Percentiles rank a stretch among this genome's conserved stretches.
Evolutionary conservation across 1,140 invertebrate genomes (phyloP).

Genomic region (Bombus soroeensis): DNA sequence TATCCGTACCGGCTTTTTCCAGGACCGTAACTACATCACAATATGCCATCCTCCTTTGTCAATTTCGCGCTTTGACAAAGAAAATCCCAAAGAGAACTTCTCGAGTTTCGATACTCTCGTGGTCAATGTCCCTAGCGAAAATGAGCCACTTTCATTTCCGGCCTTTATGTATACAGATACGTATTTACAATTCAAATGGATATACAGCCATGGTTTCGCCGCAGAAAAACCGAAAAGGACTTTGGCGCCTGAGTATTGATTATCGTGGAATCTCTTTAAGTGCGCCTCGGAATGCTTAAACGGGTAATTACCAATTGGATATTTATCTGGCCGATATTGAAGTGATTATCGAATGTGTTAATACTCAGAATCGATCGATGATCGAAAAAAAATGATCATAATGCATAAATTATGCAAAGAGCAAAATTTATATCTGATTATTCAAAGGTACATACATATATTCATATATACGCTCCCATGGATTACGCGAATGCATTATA

Average conservation of each 20-base stretch:
- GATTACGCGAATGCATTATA: neutral
- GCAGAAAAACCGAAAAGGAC: neutral
- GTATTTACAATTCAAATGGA: neutral
- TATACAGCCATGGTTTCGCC: neutral
- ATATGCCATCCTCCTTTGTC: neutral
- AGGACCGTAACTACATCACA: neutral
- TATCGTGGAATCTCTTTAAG: constrained; percentile 46
- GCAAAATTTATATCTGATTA: neutral
- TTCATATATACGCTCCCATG: too few relatives aligned
- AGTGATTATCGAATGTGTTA: neutral
- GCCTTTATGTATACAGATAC: neutral
- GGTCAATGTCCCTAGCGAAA: too few relatives aligned
- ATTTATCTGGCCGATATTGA: neutral
- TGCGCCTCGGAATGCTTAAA: neutral
- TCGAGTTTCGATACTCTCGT: neutral
- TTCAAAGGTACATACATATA: neutral
- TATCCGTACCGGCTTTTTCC: neutral
- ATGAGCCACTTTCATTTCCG: neutral
- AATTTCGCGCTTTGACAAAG: neutral
- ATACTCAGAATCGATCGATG: neutral
- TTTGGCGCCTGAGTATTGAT: constrained; percentile 20
- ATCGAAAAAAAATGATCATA: neutral
- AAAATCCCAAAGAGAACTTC: neutral
- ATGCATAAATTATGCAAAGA: neutral
- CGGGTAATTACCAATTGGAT: constrained; percentile 19